These are phyloP conservation scores for Diploptera punctata DNA, from an alignment of 2,888 invertebrate genomes.

Conservation along the genomic window DNA sequence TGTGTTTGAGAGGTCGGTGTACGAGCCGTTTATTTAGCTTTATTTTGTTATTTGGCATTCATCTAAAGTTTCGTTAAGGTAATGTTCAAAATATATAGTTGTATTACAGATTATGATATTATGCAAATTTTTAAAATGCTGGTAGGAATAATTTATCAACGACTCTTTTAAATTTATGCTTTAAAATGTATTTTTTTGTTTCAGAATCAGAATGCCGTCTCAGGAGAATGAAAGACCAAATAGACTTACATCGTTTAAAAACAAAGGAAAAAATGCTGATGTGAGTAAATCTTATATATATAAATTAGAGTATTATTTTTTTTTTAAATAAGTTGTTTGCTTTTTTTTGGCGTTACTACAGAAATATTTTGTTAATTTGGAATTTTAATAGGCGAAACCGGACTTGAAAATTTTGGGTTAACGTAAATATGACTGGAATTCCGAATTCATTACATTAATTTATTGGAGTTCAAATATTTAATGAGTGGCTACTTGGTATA, in stretches of 20 bases:
- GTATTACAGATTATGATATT: no score
- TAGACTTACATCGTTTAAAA: constrained; percentile 78
- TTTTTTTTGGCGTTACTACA: not conserved
- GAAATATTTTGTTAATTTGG: not conserved
- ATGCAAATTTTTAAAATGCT: no score
- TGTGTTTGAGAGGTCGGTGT: not conserved
- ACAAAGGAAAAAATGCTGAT: constrained; percentile 74
- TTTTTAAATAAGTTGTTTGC: not conserved
- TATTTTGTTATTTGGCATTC: not conserved
- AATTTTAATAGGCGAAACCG: not conserved
- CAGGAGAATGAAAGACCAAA: constrained; percentile 61
- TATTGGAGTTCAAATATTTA: no score
- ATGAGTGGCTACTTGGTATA: no score
- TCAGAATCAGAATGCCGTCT: constrained; percentile 61
- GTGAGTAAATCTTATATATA: constrained; percentile 59
- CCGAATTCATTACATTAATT: no score
- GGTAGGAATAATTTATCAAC: no score
- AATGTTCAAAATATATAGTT: no score
- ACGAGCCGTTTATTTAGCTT: not conserved
- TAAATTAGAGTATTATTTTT: not conserved
- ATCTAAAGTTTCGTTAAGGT: no score
- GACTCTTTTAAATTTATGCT: no score
- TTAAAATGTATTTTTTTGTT: not conserved
- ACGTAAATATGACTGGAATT: not conserved
- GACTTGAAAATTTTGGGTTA: not conserved